Evolutionary conservation across 2,888 invertebrate genomes (phyloP), one percentile per base, ranked within the genome.

Genomic region (Ditula angustiorana): DNA sequence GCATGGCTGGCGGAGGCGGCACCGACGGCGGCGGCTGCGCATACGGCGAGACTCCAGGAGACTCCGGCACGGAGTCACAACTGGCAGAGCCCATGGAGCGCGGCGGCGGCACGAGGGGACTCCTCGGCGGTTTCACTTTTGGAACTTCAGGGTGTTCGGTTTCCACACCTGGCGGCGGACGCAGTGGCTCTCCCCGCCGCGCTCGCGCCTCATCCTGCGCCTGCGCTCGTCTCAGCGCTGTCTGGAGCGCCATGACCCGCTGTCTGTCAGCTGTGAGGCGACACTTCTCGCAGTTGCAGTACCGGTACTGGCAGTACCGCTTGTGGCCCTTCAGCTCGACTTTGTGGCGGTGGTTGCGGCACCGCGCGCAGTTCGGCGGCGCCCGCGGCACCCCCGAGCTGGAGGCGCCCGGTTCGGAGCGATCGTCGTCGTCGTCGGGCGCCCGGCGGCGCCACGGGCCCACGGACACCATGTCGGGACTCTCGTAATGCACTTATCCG

Each of bases 271-370:
- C 96, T 0, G 98, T 98, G 64, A 97, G 90, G 68, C 95, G 95
- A 85, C 98, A 98, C 90, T 97, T 97, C 72, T 96, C 95, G 88
- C 98, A 98, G 67, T 93, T 94, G 89, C 98, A 98, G 81, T 95
- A 94, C 70, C 97, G 95, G 89, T 94, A 98, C 79, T 95, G 95
- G 94, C 98, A 99, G 90, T 97, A 98, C 28, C 97, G 94, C 86
- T 98, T 98, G 93, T 98, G 98, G 13, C 97, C 98, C 88, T 97
- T 98, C 70, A 98, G 94, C 86, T 96, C 95, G 72, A 97, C 96
- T 85, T 97, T 97, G 80, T 97, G 94, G n/a, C 96, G 95, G 88
- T 98, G 98, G 93, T 98, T 98, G 67, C 97, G 94, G 87, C 98
- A 98, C 26, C 98, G 95, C 47, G 98, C 98, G 87, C 98, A 98